Base-by-base conservation (phyloP, 1,140 invertebrate genomes). In the Drosophila nannoptera region DNA sequence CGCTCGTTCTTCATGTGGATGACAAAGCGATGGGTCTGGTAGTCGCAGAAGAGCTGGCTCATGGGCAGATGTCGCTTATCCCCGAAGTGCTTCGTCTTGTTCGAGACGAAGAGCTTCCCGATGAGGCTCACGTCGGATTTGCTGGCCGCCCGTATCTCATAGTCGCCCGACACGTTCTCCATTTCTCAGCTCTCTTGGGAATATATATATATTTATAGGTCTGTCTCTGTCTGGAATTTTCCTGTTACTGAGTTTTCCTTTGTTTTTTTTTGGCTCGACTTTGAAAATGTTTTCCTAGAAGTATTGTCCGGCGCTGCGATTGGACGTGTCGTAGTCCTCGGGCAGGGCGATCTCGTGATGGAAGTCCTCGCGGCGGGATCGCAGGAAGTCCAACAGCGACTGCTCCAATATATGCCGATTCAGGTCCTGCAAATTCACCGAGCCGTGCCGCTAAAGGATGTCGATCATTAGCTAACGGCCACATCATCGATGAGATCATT, bases 271-370 rank as follows among this genome's bases (percentile, higher is more conserved):
- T n/a, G n/a, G n/a, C n/a, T n/a, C n/a, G n/a, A n/a, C n/a, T n/a
- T n/a, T n/a, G n/a, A n/a, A n/a, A n/a, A n/a, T n/a, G n/a, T n/a
- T n/a, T n/a, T n/a, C n/a, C n/a, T n/a, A n/a, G n/a, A n/a, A n/a
- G n/a, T n/a, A n/a, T n/a, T n/a, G n/a, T n/a, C n/a, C n/a, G n/a
- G n/a, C n/a, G n/a, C n/a, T n/a, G n/a, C 4, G 40, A 14, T n/a
- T 9, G 4, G n/a, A 14, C 3, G 40, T 6, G 40, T 14, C 7
- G 16, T 61, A 88, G 33, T 88, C 83, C 52, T 87, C 87, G 4
- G 87, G 87, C 7, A 88, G n/a, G 0, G 80, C 87, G 12, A 86
- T 75, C 4, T 59, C 16, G 16, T 78, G 48, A 1, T 48, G 11
- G 6, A 88, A 87, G 14, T 86, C 80, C 2, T 31, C 5, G 0